A percentile compares a stretch with the other conserved stretches of the same genome.
Evolutionary conservation across 2,113 vertebrate species (phyloP).

Genomic region (Psephotus haematonotus): DNA sequence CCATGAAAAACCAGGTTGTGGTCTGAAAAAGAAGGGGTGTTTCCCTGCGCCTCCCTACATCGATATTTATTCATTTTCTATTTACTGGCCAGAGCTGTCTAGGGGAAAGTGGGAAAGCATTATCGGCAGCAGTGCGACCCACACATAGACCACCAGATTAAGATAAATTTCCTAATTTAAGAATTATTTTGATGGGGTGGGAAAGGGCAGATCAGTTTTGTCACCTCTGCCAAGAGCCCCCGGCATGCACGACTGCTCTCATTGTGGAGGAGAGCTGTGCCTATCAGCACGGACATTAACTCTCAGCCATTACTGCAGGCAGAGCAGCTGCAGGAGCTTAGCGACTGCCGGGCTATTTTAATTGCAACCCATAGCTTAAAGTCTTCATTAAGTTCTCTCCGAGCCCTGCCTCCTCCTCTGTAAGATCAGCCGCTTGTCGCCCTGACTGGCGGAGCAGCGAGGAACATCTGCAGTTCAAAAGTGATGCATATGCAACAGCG

Average conservation of each 20-base stretch:
- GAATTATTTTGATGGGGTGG: constrained; percentile 59
- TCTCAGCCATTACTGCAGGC: neutral
- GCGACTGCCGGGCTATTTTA: neutral
- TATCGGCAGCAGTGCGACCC: neutral
- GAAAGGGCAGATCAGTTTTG: constrained; percentile 64
- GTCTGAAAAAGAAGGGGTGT: neutral
- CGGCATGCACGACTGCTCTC: constrained; percentile 42
- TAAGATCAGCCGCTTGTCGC: constrained; percentile 59
- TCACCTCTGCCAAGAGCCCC: constrained; percentile 33
- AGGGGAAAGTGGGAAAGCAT: neutral
- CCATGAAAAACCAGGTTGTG: neutral
- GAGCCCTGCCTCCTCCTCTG: constrained; percentile 12
- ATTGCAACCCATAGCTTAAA: constrained; percentile 49
- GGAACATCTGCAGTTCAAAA: constrained; percentile 72
- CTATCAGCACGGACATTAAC: neutral
- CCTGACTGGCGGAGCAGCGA: constrained; percentile 56
- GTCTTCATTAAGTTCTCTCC: constrained; percentile 41
- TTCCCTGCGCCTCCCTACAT: neutral
- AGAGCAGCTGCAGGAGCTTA: constrained; percentile 13
- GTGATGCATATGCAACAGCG: constrained; percentile 51
- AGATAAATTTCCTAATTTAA: constrained; percentile 73
- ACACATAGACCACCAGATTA: constrained; percentile 48
- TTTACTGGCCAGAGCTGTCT: neutral
- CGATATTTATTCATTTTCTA: neutral
- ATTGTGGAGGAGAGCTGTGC: neutral